A percentile compares a stretch with the other conserved stretches of the same genome.
These are phyloP conservation scores for Drosophila suzukii DNA, from an alignment of 1,140 invertebrate genomes.

Conservation along the genomic window DNA sequence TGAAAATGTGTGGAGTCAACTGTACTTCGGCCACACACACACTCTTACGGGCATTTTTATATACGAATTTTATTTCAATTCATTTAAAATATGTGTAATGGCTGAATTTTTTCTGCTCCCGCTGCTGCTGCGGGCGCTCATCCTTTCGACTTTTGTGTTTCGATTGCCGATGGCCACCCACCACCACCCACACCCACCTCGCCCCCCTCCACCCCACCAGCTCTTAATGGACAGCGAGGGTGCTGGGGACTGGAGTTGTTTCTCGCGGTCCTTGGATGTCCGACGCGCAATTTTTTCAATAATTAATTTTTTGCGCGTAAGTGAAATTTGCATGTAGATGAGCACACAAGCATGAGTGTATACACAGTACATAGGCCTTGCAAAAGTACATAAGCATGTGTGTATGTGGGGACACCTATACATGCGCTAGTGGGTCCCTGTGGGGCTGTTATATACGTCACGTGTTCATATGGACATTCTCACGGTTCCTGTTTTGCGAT, in stretches of 20 bases:
- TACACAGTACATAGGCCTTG: constrained; percentile 5
- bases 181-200: neutral
- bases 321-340: constrained; percentile 79
- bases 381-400: constrained; percentile 9
- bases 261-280: constrained; percentile 30
- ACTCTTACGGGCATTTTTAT: constrained; percentile 65
- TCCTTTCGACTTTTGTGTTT: constrained; percentile 67
- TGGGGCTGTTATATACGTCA: constrained; percentile 28
- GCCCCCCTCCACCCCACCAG: neutral
- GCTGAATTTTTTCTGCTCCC: constrained; percentile 28
- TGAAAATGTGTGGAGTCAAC: constrained; percentile 78
- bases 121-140: constrained; percentile 36
- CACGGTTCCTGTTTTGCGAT: constrained; percentile 1
- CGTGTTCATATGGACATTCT: neutral
- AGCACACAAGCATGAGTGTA: constrained; percentile 17
- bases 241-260: constrained; percentile 9
- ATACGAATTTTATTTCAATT: constrained; percentile 81
- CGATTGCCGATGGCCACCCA: constrained; percentile 62
- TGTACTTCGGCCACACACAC: constrained; percentile 70
- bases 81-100: constrained; percentile 82
- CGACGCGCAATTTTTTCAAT: constrained; percentile 76
- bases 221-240: constrained; percentile 14
- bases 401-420: neutral
- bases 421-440: constrained; percentile 10
- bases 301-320: constrained; percentile 83